Evolutionary conservation across 2,797 vertebrate genomes (phyloP).

Genomic region (Mustela erminea): DNA sequence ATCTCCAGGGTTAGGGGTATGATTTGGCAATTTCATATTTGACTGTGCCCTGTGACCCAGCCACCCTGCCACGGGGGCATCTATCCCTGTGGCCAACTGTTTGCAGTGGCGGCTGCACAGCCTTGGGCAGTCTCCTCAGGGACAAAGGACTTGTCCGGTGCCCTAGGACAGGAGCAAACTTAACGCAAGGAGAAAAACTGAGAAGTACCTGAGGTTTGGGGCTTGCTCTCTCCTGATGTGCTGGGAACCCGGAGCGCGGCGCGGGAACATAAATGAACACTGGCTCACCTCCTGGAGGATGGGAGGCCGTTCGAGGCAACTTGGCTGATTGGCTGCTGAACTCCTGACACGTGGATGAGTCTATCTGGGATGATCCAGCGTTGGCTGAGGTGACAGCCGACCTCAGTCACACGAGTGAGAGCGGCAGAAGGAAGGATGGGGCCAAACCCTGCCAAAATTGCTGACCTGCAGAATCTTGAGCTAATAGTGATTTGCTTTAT

Average conservation of each 20-base stretch:
- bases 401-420: neutral
- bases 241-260: neutral
- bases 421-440: neutral
- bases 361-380: neutral
- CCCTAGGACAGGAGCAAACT: neutral
- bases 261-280: accelerated
- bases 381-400: neutral
- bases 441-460: neutral
- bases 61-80: neutral
- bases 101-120: neutral
- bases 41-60: neutral
- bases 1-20: neutral
- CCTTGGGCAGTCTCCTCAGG: neutral
- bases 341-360: neutral
- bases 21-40: neutral
- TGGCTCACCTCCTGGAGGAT: neutral
- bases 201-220: neutral
- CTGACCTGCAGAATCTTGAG: neutral
- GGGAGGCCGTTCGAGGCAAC: neutral
- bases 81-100: neutral
- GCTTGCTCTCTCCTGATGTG: neutral
- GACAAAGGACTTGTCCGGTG: neutral
- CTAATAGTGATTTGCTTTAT: neutral
- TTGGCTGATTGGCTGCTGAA: neutral
- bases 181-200: neutral